Percentiles rank a stretch among this genome's conserved stretches.
Evolutionary conservation across 2,888 invertebrate species (phyloP).

Genomic region (Coronaproctus castanopsis): DNA sequence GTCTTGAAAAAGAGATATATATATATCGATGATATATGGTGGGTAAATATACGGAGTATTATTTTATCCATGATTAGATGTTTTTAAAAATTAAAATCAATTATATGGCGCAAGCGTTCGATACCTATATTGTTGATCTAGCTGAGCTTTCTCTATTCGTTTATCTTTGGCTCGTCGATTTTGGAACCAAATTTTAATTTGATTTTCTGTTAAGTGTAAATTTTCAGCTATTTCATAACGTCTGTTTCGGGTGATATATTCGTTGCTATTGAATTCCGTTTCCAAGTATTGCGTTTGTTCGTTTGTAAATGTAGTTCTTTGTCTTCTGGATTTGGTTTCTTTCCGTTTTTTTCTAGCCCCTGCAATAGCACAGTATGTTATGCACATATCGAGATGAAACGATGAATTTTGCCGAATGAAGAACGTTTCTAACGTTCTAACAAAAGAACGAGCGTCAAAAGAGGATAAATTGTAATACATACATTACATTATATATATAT

Average conservation of each 20-base stretch:
- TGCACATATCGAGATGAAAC: no score
- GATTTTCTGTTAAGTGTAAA: slow-evolving; percentile 47
- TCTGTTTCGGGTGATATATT: slow-evolving; percentile 75
- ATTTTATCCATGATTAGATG: no score
- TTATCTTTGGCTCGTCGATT: slow-evolving; percentile 91
- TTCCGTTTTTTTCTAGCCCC: slow-evolving; percentile 68
- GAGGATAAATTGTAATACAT: no score
- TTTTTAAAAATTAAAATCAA: no score
- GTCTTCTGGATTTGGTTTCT: slow-evolving; percentile 68
- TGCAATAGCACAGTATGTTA: slow-evolving; percentile 25
- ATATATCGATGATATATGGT: no score
- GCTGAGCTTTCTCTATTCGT: slow-evolving; percentile 82
- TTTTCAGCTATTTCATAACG: slow-evolving; percentile 53
- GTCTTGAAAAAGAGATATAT: no score
- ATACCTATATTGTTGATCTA: slow-evolving; percentile 91
- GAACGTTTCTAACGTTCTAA: no score
- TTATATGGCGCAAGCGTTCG: no score
- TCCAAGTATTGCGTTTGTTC: slow-evolving; percentile 80
- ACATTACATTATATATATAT: no score
- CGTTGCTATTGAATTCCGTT: slow-evolving; percentile 73
- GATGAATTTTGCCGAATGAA: no score
- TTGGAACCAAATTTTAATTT: slow-evolving; percentile 85
- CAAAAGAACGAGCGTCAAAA: no score
- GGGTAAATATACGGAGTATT: no score
- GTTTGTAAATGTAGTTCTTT: slow-evolving; percentile 82